Base-by-base conservation (phyloP, 2,113 vertebrate species). In the Carassius auratus region DNA sequence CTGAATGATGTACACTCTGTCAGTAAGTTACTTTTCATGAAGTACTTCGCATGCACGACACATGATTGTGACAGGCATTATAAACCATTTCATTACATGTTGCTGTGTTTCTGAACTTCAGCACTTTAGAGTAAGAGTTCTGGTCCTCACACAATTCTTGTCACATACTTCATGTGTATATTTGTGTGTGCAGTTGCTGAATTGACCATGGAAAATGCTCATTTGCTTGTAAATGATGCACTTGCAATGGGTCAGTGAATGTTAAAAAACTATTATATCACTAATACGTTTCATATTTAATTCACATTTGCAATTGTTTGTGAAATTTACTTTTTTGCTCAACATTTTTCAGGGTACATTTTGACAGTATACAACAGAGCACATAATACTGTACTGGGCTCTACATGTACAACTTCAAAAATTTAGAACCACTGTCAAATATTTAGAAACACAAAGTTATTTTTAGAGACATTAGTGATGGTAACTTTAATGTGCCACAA, bases 1-100 rank as follows among this genome's bases (percentile, higher is more conserved):
- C 88, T 76, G 91, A 93, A 92, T 90, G 91, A 92, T 93, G 91
- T 91, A 91, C 90, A 88, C 87, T 48, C 45, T 50, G 48, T 87
- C 74, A 30, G 74, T 50, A 30, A 52, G n/a, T 33, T 73, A 26
- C 57, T 74, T 81, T 52, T 52, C n/a, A 76, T 48, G 26, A 84
- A 15, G 23, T 55, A 68, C 75, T 48, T 52, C 50, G 69, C 68
- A 80, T 76, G 30, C 26, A 75, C 30, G 68, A 66, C 57, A 77
- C 52, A 64, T 69, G 75, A 42, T 66, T 66, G 55, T 5, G 1
- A 59, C 55, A 21, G 19, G 19, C 6, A 59, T 14, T 48, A 30
- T 50, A 17, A 13, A 26, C 1, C 42, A 1, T 42, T 42, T 42
- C 42, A 42, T 42, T 42, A 10, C 3, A 7, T 52, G 8, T 17